phyloP scores from a whole-genome alignment of 2,888 invertebrate genomes.

The Theodoxus fluviatilis region DNA sequence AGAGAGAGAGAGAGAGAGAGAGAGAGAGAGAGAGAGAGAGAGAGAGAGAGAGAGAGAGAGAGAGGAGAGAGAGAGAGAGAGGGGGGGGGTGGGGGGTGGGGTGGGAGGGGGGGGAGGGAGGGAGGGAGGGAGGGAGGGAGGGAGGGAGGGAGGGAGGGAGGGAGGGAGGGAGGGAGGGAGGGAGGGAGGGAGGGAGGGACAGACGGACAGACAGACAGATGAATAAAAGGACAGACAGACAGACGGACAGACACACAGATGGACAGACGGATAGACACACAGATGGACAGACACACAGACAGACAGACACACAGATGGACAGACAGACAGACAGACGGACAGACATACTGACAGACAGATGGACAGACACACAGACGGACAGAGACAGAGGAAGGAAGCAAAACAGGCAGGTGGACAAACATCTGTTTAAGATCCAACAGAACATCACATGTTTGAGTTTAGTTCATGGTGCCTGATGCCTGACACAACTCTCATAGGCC shows the following conservation, averaged over 20 bases:
- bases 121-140: not conserved
- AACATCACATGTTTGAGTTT: too few species aligned
- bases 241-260: not conserved
- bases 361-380: too few species aligned
- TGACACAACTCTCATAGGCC: too few species aligned
- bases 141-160: not conserved
- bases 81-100: not conserved
- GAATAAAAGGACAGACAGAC: not conserved
- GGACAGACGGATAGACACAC: not conserved
- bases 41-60: constrained; percentile 2
- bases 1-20: constrained; percentile 4
- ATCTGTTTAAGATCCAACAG: too few species aligned
- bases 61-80: constrained; percentile 12
- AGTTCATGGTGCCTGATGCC: too few species aligned
- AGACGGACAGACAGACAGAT: not conserved
- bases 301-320: too few species aligned
- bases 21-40: not conserved
- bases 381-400: too few species aligned
- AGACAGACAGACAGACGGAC: not conserved
- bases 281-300: too few species aligned
- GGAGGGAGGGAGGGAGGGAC: not conserved
- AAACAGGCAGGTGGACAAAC: too few species aligned
- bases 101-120: not conserved
- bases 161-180: not conserved
- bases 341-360: not conserved